These are phyloP conservation scores for Centruroides sculpturatus DNA, from an alignment of 1,140 invertebrate genomes.

Conservation along the genomic window DNA sequence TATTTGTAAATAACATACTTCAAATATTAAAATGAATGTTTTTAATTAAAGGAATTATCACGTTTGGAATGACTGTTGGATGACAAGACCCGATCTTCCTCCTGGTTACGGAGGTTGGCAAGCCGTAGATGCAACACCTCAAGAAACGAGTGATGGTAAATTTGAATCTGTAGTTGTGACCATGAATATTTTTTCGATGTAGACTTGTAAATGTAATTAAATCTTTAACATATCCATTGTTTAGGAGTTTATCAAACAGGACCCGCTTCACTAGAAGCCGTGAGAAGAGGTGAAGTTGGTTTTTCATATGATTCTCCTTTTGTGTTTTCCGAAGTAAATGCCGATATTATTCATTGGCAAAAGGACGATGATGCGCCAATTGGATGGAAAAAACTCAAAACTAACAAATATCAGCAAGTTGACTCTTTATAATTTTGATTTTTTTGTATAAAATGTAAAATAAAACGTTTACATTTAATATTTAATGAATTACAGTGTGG, in stretches of 20 bases:
- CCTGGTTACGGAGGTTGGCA: constrained; percentile 67
- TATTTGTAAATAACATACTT: background rate
- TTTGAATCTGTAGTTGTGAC: constrained; percentile 13
- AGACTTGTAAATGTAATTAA: background rate
- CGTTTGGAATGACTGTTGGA: constrained; percentile 93
- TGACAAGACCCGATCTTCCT: constrained; percentile 66
- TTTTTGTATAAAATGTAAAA: too few species aligned
- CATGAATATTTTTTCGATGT: too few species aligned
- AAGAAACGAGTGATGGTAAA: constrained; percentile 51
- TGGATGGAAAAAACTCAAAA: constrained; percentile 21
- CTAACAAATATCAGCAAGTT: constrained; percentile 23
- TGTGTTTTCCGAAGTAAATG: constrained; percentile 60
- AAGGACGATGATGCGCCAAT: constrained; percentile 14
- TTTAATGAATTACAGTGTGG: constrained; percentile 43
- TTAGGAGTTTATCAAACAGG: constrained; percentile 35
- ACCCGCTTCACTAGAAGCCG: constrained; percentile 46
- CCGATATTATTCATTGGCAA: constrained; percentile 46
- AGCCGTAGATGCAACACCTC: constrained; percentile 81
- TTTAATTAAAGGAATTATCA: constrained; percentile 57
- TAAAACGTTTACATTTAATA: too few species aligned
- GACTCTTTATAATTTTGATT: too few species aligned
- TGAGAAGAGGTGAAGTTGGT: constrained; percentile 48
- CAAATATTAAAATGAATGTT: background rate
- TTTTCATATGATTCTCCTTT: constrained; percentile 57
- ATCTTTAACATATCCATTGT: too few species aligned